Evolutionary conservation across 1,140 invertebrate species (phyloP), one percentile per base, ranked within the genome.

Genomic region (Drosophila parvula): DNA sequence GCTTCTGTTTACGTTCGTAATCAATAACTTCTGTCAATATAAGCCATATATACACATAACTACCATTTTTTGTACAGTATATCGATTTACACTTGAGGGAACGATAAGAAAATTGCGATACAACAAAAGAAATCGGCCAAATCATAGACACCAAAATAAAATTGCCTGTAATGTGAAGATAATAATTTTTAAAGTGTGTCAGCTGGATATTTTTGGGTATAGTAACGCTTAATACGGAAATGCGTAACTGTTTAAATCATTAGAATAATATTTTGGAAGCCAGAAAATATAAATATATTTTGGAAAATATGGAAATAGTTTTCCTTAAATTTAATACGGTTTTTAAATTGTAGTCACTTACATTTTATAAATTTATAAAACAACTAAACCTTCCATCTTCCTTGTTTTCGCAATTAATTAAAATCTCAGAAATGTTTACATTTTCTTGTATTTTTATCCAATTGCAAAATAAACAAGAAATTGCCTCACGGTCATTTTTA

Each of bases 1-100:
- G 44, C 67, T 69, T 48, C 55, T 73, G 69, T 73, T 73, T 73
- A 73, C 69, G 51, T 30, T 38, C 71, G 69, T 71, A 73, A 73
- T 73, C 69, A 73, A 73, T 73, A 50, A 73, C 55, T 50, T 14
- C 65, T 73, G 65, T 73, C 67, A 71, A 71, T 59, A 73, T 73
- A 59, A 30, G 69, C 22, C 28, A 34, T 43, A 34, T 32, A 58
- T 6, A 51, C 9, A 12, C 28, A 51, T 9, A 28, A 14, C 41
- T 22, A 56, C 43, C 3, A n/a, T 48, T 58, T 22, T 56, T 43
- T 71, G n/a, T n/a, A n/a, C n/a, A n/a, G n/a, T 70, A 30, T 71
- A 71, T 71, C 53, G 36, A 10, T 40, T 30, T n/a, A 41, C 18
- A 22, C 69, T 67, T 59, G 11, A 16, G 27, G 27, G 22, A 22